A percentile compares a stretch with the other conserved stretches of the same genome.
These are phyloP conservation scores for Notolabrus celidotus DNA, from an alignment of 2,797 vertebrate species.

Conservation along the genomic window DNA sequence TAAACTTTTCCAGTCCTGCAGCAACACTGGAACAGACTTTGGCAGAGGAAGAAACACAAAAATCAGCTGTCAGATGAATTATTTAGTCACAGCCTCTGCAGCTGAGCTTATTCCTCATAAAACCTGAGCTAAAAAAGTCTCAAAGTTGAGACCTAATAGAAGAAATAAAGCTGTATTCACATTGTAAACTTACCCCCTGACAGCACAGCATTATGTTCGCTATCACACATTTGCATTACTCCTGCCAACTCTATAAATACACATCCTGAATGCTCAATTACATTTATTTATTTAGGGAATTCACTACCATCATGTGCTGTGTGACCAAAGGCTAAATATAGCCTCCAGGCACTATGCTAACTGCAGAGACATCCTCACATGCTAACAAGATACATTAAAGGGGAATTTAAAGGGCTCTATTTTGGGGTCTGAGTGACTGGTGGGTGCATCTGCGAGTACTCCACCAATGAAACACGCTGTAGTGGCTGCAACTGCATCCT, in stretches of 20 bases:
- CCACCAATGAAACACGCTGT: background rate
- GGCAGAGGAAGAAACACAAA: constrained; percentile 45
- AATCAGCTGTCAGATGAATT: constrained; percentile 55
- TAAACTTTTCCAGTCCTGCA: constrained; percentile 77
- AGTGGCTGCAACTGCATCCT: background rate
- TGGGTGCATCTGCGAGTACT: background rate
- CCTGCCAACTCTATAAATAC: constrained; percentile 54
- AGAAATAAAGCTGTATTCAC: constrained; percentile 1
- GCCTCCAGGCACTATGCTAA: constrained; percentile 9
- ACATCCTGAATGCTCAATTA: constrained; percentile 32
- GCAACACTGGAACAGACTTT: constrained; percentile 55
- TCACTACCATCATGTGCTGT: constrained; percentile 42
- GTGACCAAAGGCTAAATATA: constrained; percentile 63
- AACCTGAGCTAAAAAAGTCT: background rate
- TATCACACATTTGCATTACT: constrained; percentile 24
- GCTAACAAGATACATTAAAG: constrained; percentile 21
- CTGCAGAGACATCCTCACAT: constrained; percentile 35
- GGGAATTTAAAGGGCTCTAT: no score
- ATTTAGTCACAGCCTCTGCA: constrained; percentile 40
- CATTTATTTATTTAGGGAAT: constrained; percentile 58
- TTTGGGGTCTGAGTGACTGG: background rate
- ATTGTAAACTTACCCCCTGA: background rate
- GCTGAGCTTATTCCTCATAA: constrained; percentile 27
- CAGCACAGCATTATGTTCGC: constrained; percentile 14
- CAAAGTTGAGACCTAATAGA: background rate